Conservation (phyloP, 23 tunicate species). For the Diplosoma virens region DNA sequence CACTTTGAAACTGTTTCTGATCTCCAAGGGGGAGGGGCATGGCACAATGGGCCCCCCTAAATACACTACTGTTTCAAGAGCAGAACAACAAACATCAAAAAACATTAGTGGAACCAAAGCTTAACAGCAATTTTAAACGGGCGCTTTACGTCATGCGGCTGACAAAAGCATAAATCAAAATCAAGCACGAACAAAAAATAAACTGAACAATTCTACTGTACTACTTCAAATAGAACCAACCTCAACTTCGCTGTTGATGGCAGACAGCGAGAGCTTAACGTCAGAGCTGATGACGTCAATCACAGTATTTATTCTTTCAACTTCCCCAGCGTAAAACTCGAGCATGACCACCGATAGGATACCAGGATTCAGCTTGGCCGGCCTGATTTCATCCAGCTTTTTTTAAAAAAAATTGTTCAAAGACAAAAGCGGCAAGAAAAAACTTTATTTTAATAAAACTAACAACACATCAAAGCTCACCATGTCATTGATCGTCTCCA, state of each 20-base stretch:
- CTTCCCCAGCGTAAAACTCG: slow-evolving; percentile 51
- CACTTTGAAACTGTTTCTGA: no score
- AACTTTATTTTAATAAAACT: background rate
- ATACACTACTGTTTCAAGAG: no score
- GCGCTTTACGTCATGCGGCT: no score
- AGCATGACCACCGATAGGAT: slow-evolving; percentile 40
- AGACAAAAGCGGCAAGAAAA: background rate
- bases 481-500: slow-evolving; percentile 10
- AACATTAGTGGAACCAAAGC: no score
- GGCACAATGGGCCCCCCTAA: no score
- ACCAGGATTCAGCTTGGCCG: slow-evolving; percentile 10
- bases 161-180: no score
- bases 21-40: no score
- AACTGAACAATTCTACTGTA: no score
- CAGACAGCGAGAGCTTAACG: slow-evolving; percentile 23
- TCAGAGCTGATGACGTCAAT: slow-evolving; percentile 34
- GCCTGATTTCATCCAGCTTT: slow-evolving; percentile 12
- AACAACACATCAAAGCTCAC: slow-evolving; percentile 27
- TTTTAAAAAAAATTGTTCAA: background rate
- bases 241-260: slow-evolving; percentile 54
- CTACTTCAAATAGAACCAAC: no score
- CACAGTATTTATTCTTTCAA: slow-evolving; percentile 34
- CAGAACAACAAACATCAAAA: no score
- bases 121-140: no score
- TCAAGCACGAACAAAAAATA: no score